Conservation (phyloP, 92 coral and sea anemone species). For the Zoanthus sociatus region DNA sequence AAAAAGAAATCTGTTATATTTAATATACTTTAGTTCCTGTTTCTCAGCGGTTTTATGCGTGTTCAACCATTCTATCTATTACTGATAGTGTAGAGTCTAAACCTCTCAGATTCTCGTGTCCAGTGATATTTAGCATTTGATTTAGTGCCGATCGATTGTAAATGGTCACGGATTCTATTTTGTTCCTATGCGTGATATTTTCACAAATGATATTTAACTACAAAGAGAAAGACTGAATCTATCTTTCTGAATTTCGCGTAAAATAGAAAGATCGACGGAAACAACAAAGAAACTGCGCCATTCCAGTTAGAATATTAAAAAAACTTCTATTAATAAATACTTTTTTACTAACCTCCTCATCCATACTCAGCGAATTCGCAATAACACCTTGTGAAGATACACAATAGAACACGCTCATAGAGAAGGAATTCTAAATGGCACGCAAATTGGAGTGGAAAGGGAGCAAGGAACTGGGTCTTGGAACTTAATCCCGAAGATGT, state of each 20-base stretch:
- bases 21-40: background rate
- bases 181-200: background rate
- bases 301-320: background rate
- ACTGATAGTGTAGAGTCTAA: background rate
- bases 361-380: background rate
- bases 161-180: background rate
- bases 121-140: background rate
- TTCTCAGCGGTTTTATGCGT: conserved; percentile 7
- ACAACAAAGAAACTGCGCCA: background rate
- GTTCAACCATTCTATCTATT: background rate
- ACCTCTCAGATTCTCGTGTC: background rate
- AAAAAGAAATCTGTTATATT: background rate
- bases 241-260: background rate
- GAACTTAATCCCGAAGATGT: background rate
- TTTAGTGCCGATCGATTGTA: background rate
- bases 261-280: background rate
- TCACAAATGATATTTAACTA: background rate
- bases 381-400: background rate
- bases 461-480: background rate
- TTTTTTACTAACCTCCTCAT: conserved; percentile 2
- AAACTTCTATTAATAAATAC: background rate
- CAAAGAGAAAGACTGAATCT: background rate
- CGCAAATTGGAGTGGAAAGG: background rate
- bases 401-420: background rate
- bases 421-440: background rate